Evolutionary conservation across 2,113 vertebrate species (phyloP).

Genomic region (Natator depressus): DNA sequence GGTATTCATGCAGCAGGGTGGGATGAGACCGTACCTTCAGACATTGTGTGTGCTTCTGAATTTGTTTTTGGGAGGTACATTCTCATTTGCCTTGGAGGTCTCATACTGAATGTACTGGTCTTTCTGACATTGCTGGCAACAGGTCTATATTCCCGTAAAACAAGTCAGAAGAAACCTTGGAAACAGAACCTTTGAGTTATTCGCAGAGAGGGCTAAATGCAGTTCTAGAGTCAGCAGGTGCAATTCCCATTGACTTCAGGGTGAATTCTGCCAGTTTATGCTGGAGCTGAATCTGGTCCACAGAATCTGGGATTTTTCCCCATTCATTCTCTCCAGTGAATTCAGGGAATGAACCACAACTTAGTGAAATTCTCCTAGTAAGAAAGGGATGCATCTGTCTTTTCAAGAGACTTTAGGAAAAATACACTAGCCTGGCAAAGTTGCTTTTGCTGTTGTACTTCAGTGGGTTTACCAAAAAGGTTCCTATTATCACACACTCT

Average conservation of each 20-base stretch:
- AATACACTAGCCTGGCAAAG: conserved; percentile 23
- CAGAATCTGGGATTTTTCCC: conserved; percentile 54
- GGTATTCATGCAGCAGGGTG: conserved; percentile 27
- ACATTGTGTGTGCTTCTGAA: conserved; percentile 52
- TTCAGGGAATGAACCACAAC: conserved; percentile 56
- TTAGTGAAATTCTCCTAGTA: conserved; percentile 40
- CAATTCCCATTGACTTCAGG: conserved; percentile 62
- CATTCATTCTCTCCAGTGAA: conserved; percentile 54
- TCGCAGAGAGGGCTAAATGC: conserved; percentile 61
- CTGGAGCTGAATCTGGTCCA: conserved; percentile 62
- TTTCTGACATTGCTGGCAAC: conserved; percentile 59
- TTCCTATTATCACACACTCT: conserved; percentile 16
- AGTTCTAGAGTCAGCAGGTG: conserved; percentile 65
- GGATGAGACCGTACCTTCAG: conserved; percentile 54
- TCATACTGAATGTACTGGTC: conserved; percentile 65
- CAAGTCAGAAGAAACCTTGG: conserved; percentile 63
- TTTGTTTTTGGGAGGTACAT: conserved; percentile 2
- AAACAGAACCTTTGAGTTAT: conserved; percentile 63
- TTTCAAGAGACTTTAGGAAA: conserved; percentile 18
- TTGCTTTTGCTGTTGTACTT: not conserved
- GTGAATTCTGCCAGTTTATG: conserved; percentile 62
- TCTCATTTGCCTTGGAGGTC: conserved; percentile 69
- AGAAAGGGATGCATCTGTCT: conserved; percentile 43
- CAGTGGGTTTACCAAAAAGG: not conserved
- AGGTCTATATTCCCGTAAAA: conserved; percentile 66